Evolutionary conservation across 2,113 vertebrate species (phyloP).

Genomic region (Limanda limanda): DNA sequence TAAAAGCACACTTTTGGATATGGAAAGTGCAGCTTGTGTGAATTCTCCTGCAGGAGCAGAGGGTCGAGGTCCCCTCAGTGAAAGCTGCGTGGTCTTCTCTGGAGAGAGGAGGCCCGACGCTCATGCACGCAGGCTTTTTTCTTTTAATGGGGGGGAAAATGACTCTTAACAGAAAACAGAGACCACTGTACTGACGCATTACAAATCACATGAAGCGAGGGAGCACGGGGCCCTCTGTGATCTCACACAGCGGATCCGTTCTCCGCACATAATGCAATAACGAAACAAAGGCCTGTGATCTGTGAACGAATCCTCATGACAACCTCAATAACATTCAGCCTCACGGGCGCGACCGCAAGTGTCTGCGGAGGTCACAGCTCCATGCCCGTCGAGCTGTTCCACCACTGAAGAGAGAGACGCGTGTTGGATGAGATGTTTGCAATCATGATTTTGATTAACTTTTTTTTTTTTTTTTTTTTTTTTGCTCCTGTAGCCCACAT

Average conservation of each 20-base stretch:
- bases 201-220: slow-evolving; percentile 72
- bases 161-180: slow-evolving; percentile 82
- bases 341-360: background rate
- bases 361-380: slow-evolving; percentile 8
- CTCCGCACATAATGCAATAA: slow-evolving; percentile 17
- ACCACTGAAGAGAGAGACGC: background rate
- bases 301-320: slow-evolving; percentile 17
- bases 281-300: slow-evolving; percentile 34
- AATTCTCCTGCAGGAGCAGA: slow-evolving; percentile 2
- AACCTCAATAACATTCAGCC: slow-evolving; percentile 2
- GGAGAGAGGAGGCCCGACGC: slow-evolving; percentile 44
- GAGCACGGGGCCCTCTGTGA: slow-evolving; percentile 45
- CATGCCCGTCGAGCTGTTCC: background rate
- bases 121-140: slow-evolving; percentile 26
- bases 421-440: slow-evolving; percentile 22
- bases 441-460: slow-evolving; percentile 19
- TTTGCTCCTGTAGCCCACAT: slow-evolving; percentile 20
- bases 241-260: slow-evolving; percentile 54
- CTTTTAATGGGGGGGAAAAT: slow-evolving; percentile 74
- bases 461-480: background rate
- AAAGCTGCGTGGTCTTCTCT: slow-evolving; percentile 33
- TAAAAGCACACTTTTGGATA: slow-evolving; percentile 11
- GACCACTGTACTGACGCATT: slow-evolving; percentile 71
- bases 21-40: slow-evolving; percentile 41
- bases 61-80: background rate